phyloP scores from a whole-genome alignment of 2,113 vertebrate genomes.

The Dendropsophus ebraccatus region DNA sequence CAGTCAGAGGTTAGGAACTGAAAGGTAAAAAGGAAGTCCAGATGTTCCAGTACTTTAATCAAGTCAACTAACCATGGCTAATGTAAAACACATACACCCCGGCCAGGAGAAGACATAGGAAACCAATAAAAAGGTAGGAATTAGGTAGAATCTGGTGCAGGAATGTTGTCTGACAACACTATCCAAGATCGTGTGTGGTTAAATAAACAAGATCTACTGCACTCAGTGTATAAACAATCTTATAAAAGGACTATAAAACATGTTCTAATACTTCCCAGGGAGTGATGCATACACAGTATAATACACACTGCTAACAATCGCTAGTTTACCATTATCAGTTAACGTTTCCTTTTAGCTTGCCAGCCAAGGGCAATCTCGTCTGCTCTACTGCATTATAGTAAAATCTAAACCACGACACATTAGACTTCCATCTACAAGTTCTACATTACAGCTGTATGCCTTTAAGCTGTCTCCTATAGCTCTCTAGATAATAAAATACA shows the following conservation, averaged over 20 bases:
- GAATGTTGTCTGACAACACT: background rate
- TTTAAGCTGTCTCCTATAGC: background rate
- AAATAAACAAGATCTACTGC: background rate
- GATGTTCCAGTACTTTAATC: constrained; percentile 43
- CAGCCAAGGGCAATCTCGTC: background rate
- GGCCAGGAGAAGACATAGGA: too few species aligned
- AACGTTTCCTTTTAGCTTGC: background rate
- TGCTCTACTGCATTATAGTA: background rate
- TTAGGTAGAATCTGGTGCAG: background rate
- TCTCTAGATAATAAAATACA: background rate
- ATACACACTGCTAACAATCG: background rate
- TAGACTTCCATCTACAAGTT: background rate
- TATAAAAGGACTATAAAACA: background rate
- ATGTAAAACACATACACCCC: constrained; percentile 9
- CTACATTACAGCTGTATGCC: background rate
- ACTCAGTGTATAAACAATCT: background rate
- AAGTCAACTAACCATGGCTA: background rate
- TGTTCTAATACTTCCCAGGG: background rate
- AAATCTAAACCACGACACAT: background rate
- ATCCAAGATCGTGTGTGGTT: background rate
- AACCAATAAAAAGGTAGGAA: too few species aligned
- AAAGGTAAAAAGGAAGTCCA: constrained; percentile 38
- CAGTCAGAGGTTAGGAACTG: constrained; percentile 38
- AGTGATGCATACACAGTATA: background rate
- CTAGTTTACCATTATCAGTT: background rate